These are phyloP conservation scores for Akabosia matsudoensis DNA, from an alignment of 1,140 invertebrate species.

Conservation along the genomic window DNA sequence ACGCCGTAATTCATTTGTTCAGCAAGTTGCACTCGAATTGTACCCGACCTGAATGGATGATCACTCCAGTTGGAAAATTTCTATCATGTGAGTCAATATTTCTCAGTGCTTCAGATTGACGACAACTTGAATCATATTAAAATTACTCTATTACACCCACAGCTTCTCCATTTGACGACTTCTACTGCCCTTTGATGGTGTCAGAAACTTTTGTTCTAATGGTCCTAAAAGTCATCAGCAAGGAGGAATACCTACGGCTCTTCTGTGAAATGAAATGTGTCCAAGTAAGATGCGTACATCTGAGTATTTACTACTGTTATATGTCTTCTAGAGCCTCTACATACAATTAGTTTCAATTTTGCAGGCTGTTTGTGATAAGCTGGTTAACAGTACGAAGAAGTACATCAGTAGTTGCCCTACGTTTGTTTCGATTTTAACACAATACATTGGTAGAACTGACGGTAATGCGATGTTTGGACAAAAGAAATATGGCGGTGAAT, in stretches of 20 bases:
- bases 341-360: constrained; percentile 7
- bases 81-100: constrained; percentile 38
- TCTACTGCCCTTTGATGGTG: constrained; percentile 45
- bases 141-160: background rate
- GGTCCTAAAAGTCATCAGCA: constrained; percentile 67
- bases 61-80: constrained; percentile 42
- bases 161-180: constrained; percentile 46
- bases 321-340: background rate
- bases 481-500: constrained; percentile 49
- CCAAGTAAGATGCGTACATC: constrained; percentile 47
- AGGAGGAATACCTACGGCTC: constrained; percentile 61
- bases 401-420: constrained; percentile 46
- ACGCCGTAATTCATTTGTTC: constrained; percentile 78
- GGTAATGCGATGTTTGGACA: constrained; percentile 38
- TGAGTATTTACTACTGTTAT: background rate
- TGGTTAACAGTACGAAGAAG: constrained; percentile 38
- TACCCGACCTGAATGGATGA: constrained; percentile 32
- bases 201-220: constrained; percentile 47
- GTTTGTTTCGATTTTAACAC: constrained; percentile 43
- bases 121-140: background rate
- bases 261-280: constrained; percentile 62
- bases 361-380: constrained; percentile 43
- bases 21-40: constrained; percentile 32
- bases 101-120: background rate
- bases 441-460: constrained; percentile 45